These are phyloP conservation scores for Poeciliopsis retropinna DNA, from an alignment of 2,113 vertebrate genomes.

Conservation along the genomic window DNA sequence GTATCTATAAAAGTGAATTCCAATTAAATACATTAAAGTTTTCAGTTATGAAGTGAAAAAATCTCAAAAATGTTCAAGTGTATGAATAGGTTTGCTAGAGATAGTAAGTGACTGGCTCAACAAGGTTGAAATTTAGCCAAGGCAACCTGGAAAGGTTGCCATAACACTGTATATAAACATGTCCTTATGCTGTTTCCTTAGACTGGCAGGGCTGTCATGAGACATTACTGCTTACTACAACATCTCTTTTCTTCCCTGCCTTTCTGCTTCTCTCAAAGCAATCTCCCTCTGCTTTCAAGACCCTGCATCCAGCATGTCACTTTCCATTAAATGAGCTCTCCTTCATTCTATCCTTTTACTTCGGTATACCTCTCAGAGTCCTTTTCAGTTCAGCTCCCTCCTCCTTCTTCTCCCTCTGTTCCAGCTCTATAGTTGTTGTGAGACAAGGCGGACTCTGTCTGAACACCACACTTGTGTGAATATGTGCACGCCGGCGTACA, in stretches of 20 bases:
- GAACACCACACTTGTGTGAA: constrained; percentile 66
- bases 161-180: constrained; percentile 59
- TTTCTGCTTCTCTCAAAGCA: constrained; percentile 26
- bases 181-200: constrained; percentile 51
- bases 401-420: constrained; percentile 59
- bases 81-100: constrained; percentile 1
- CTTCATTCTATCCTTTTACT: constrained; percentile 49
- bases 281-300: constrained; percentile 21
- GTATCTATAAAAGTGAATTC: background rate
- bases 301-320: constrained; percentile 35
- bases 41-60: background rate
- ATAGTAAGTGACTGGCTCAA: constrained; percentile 24
- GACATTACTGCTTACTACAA: constrained; percentile 47
- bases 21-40: background rate
- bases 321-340: constrained; percentile 45
- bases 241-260: constrained; percentile 7
- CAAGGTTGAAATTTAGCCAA: constrained; percentile 14
- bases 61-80: background rate
- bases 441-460: constrained; percentile 80
- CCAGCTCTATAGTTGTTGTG: constrained; percentile 72
- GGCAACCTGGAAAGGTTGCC: constrained; percentile 34
- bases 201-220: constrained; percentile 55
- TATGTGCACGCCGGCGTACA: constrained; percentile 53
- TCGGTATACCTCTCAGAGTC: constrained; percentile 51
- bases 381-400: constrained; percentile 20